Evolutionary conservation across 2,113 vertebrate genomes (phyloP), one percentile per base, ranked within the genome.

Genomic region (Asarcornis scutulata): DNA sequence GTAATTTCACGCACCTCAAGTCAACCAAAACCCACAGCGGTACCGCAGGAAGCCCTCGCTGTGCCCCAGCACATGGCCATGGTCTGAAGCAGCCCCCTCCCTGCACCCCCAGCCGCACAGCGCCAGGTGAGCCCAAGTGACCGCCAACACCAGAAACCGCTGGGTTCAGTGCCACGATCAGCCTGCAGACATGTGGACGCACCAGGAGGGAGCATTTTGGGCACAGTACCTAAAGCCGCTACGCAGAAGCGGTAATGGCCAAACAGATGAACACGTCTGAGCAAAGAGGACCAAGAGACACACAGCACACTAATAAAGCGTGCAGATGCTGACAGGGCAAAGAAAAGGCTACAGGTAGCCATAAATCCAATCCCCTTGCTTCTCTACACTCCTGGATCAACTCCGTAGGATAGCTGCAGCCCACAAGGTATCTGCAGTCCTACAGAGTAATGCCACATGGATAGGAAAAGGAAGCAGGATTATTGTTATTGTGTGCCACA

Each of bases 91-190:
- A 78, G 56, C 13, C 59, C n/a, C 5, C 44, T 12, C 67, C 26
- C 13, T 31, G 55, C 27, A 72, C 11, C 17, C 5, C 42, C 44
- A 69, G 68, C 36, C 63, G 56, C 82, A 32, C 22, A 34, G 42
- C 0, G 3, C 60, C 12, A 36, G 1, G 1, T 12, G 9, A 11
- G 1, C 12, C 6, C 40, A 69, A 69, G 4, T 0, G 32, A 91
- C 29, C 50, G 34, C 17, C 38, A 34, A 29, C 9, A 44, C 1
- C 0, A 27, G 21, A 11, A 76, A 32, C 46, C 5, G 0, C 13
- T 1, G 6, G 17, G 18, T 53, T 23, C 36, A 42, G 13, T 17
- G 21, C 9, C 0, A 22, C 20, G 46, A 22, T 3, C 46, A 2
- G 5, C 17, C 4, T 0, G 25, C 74, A 42, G 9, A 6, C 46